phyloP scores from a whole-genome alignment of 35 echinoderm and acorn worm species.

The Eucidaris tribuloides region DNA sequence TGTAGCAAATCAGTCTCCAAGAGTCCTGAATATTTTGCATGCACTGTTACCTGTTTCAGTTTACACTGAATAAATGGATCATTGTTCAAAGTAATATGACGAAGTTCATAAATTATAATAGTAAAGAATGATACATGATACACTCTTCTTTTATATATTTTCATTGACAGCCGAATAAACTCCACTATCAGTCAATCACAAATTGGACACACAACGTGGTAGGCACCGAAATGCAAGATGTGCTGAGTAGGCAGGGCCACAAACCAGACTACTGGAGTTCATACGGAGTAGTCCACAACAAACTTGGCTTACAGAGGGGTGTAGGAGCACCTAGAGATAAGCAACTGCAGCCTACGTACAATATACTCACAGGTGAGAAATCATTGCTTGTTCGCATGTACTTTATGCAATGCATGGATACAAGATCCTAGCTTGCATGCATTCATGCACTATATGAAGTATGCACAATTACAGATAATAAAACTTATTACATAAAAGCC shows the following conservation, averaged over 20 bases:
- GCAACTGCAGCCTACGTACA: constrained; percentile 51
- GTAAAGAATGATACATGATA: too few relatives aligned
- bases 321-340: constrained; percentile 48
- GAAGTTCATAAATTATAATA: too few relatives aligned
- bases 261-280: constrained; percentile 89
- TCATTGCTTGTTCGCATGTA: neutral
- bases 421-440: too few relatives aligned
- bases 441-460: neutral
- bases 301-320: constrained; percentile 76
- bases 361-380: constrained; percentile 79
- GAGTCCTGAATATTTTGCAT: too few relatives aligned
- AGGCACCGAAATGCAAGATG: constrained; percentile 77
- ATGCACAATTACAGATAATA: neutral
- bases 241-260: constrained; percentile 46
- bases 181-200: constrained; percentile 69
- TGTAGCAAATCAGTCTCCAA: too few relatives aligned
- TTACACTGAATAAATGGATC: too few relatives aligned
- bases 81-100: too few relatives aligned
- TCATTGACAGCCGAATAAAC: constrained; percentile 82
- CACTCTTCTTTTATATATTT: too few relatives aligned
- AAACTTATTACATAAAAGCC: neutral
- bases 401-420: neutral
- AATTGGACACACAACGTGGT: constrained; percentile 81
- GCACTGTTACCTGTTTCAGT: too few relatives aligned
- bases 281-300: constrained; percentile 73